phyloP scores from a whole-genome alignment of 1,140 invertebrate species.

The Pteromalus puparum region DNA sequence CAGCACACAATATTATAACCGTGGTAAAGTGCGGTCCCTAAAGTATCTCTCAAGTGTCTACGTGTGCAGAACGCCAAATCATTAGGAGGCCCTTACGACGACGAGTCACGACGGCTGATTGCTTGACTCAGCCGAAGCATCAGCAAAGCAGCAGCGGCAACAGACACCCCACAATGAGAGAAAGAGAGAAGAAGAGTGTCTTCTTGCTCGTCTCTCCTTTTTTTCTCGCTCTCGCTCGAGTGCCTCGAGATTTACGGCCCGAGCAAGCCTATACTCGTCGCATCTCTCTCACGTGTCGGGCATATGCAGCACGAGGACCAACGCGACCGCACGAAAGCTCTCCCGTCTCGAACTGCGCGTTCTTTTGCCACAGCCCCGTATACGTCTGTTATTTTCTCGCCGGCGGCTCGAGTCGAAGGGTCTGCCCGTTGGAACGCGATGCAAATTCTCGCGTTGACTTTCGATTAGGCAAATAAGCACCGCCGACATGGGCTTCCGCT shows the following conservation, averaged over 20 bases:
- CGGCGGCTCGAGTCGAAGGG: no score
- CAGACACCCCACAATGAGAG: constrained; percentile 16
- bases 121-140: not conserved
- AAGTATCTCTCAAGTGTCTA: not conserved
- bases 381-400: not conserved
- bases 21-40: not conserved
- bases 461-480: not conserved
- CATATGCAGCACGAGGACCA: constrained; percentile 24
- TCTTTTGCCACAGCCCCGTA: not conserved
- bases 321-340: constrained; percentile 11
- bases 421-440: not conserved
- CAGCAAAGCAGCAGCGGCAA: no score
- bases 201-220: not conserved
- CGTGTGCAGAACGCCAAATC: not conserved
- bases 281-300: constrained; percentile 39
- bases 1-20: not conserved
- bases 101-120: not conserved
- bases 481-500: not conserved
- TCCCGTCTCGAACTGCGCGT: not conserved
- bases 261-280: not conserved
- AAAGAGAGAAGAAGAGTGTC: not conserved
- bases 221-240: not conserved
- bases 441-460: constrained; percentile 6
- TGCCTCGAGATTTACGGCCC: constrained; percentile 25
- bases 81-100: constrained; percentile 12